Evolutionary conservation across 2,888 invertebrate genomes (phyloP).

Genomic region (Eucera pruinosa): DNA sequence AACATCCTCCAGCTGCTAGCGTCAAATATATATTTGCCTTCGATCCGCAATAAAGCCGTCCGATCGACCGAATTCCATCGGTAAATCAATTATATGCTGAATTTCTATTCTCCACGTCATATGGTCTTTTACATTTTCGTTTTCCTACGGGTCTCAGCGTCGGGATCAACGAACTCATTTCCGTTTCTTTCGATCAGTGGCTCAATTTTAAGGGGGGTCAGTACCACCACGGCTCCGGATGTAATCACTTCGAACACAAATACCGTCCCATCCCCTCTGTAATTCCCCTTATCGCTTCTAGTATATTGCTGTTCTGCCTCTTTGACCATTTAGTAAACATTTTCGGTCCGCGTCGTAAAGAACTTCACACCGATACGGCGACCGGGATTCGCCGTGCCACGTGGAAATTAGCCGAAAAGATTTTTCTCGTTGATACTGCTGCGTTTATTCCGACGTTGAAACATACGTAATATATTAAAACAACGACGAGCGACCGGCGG

Average conservation of each 20-base stretch:
- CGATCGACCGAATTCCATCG: slow-evolving; percentile 10
- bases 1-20: neutral
- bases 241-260: slow-evolving; percentile 55
- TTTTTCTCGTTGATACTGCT: neutral
- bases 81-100: slow-evolving; percentile 34
- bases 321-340: slow-evolving; percentile 25
- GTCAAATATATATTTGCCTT: neutral
- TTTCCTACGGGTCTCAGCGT: neutral
- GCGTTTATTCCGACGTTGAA: neutral
- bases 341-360: neutral
- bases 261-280: slow-evolving; percentile 25
- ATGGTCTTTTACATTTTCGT: slow-evolving; percentile 25
- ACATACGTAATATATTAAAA: too few species aligned
- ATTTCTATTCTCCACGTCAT: slow-evolving; percentile 2
- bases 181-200: slow-evolving; percentile 52
- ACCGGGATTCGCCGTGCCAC: too few species aligned
- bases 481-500: too few species aligned
- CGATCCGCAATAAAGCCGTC: slow-evolving; percentile 6
- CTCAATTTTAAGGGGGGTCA: slow-evolving; percentile 58
- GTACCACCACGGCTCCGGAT: slow-evolving; percentile 48
- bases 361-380: neutral
- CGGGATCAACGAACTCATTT: slow-evolving; percentile 47
- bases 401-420: neutral
- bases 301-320: slow-evolving; percentile 19
- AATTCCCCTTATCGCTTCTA: slow-evolving; percentile 40